Evolutionary conservation across 92 coral and sea anemone species (phyloP), one percentile per base, ranked within the genome.

Genomic region (Chrysogorgia sp.): DNA sequence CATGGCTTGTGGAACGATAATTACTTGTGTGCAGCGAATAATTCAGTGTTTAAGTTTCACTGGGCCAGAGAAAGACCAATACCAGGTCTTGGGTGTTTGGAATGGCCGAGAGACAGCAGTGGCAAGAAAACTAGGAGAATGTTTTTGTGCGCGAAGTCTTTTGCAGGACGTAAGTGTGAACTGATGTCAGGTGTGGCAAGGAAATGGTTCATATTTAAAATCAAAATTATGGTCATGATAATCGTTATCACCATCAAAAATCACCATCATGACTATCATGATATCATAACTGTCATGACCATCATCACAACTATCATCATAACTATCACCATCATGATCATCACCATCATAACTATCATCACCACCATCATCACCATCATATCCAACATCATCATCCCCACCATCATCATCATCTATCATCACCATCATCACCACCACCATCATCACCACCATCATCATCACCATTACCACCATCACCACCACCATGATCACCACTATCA

Each of bases 141-240:
- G 2, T 72, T 53, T 40, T 37, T 89, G 20, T 83, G 72, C 28
- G 82, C 81, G 63, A 87, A 61, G 72, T 65, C 57, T 92, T 92
- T 37, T 80, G 85, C 40, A 83, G 76, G 17, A 72, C 92, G 48
- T 45, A 56, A 29, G 91, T 83, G 45, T 86, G 89, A 75, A 83
- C 84, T n/a, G 3, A 8, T 8, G 22, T 63, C 10, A 2, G 6
- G 23, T 67, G 14, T 40, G 21, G 20, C 40, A 5, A 52, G 6
- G 59, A 3, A 5, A 52, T 5, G 59, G 50, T 43, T 8, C 17
- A 52, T 5, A 52, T 5, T 5, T 37, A 37, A 5, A 37, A 37
- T 37, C 6, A 37, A 4, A 12, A 37, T 37, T 4, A 12, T 37
- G 43, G 43, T 37, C 6, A 12, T 37, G 43, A 37, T 37, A 12